Evolutionary conservation across 1,140 invertebrate species (phyloP).

Genomic region (Ganaspis sp.): DNA sequence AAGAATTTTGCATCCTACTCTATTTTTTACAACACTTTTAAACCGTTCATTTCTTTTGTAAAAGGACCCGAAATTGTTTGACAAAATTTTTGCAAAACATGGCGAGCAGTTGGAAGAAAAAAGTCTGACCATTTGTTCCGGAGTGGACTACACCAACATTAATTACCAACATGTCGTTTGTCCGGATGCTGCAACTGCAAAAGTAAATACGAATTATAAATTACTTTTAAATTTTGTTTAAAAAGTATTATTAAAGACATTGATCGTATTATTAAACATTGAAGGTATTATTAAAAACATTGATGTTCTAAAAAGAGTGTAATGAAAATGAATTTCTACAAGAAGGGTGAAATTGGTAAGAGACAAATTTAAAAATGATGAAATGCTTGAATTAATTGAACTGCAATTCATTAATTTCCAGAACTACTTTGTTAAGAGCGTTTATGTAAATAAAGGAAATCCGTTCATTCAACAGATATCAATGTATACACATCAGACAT

Average conservation of each 20-base stretch:
- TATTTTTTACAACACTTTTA: background rate
- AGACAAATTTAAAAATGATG: too few species aligned
- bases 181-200: conserved; percentile 92
- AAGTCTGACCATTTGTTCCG: conserved; percentile 98
- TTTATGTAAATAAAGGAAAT: conserved; percentile 6
- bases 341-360: background rate
- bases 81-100: conserved; percentile 87
- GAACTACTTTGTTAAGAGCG: background rate
- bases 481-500: background rate
- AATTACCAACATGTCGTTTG: conserved; percentile 98
- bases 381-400: background rate
- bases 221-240: too few species aligned
- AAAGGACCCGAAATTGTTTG: conserved; percentile 91
- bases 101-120: conserved; percentile 92
- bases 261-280: too few species aligned
- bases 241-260: too few species aligned
- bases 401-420: background rate
- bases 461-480: conserved; percentile 16
- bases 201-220: conserved; percentile 87
- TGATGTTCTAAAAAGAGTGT: background rate
- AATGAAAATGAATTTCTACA: conserved; percentile 9
- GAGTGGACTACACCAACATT: conserved; percentile 99
- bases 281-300: too few species aligned
- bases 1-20: conserved; percentile 31
- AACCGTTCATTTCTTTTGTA: conserved; percentile 30